These are phyloP conservation scores for Bujurquina vittata DNA, from an alignment of 2,113 vertebrate genomes.

Conservation along the genomic window DNA sequence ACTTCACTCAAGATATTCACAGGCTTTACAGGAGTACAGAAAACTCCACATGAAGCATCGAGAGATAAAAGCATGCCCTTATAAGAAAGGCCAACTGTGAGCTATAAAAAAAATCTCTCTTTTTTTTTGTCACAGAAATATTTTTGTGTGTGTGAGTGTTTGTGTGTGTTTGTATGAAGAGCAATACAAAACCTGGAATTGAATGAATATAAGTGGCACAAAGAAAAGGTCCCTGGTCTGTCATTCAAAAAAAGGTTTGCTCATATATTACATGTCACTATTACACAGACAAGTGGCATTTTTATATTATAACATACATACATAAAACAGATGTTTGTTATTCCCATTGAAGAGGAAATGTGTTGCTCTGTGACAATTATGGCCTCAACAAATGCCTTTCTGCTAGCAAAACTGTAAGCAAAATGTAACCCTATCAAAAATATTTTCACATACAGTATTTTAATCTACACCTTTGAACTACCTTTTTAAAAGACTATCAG, in stretches of 20 bases:
- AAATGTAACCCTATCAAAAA: not conserved
- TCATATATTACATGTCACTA: not conserved
- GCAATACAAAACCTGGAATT: no score
- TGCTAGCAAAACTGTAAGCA: not conserved
- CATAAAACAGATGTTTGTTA: not conserved
- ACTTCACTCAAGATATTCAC: constrained; percentile 12
- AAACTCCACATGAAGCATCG: not conserved
- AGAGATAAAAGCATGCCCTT: not conserved
- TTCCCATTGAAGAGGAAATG: not conserved
- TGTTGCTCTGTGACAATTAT: not conserved
- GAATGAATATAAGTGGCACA: not conserved
- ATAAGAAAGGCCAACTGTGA: not conserved
- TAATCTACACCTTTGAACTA: not conserved
- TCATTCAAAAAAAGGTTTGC: not conserved
- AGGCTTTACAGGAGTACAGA: not conserved
- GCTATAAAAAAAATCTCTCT: not conserved
- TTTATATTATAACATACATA: not conserved
- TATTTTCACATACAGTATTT: not conserved
- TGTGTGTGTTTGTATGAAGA: not conserved
- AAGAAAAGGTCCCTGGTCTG: not conserved
- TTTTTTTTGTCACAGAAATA: not conserved
- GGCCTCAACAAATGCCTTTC: not conserved
- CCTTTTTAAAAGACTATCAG: not conserved
- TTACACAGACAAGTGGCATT: not conserved
- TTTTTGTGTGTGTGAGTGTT: no score